phyloP scores from a whole-genome alignment of 1,140 invertebrate genomes.

The Aphelenchoides fujianensis region DNA sequence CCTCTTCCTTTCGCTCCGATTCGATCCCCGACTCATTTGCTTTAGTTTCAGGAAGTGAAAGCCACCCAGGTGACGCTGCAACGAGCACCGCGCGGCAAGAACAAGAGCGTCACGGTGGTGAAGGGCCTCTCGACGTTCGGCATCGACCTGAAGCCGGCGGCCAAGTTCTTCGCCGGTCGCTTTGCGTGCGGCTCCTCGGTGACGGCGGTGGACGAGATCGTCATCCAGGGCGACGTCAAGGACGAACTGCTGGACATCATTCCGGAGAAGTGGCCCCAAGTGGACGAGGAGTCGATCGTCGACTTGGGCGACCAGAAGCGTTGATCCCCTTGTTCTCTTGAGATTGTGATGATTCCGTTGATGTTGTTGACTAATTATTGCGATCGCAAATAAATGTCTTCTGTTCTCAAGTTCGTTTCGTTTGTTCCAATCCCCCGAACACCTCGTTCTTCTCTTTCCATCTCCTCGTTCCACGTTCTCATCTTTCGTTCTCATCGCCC shows the following conservation, averaged over 20 bases:
- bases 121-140: slow-evolving; percentile 65
- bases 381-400: no score
- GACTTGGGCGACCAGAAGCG: slow-evolving; percentile 53
- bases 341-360: no score
- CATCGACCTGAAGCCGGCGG: slow-evolving; percentile 94
- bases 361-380: no score
- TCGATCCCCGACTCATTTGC: no score
- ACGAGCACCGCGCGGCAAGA: slow-evolving; percentile 89
- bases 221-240: slow-evolving; percentile 83
- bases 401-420: no score
- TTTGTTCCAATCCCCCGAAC: no score
- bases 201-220: slow-evolving; percentile 96
- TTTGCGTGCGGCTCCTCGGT: slow-evolving; percentile 98
- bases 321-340: no score
- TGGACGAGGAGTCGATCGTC: slow-evolving; percentile 47
- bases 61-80: slow-evolving; percentile 53
- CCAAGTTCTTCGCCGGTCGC: slow-evolving; percentile 93
- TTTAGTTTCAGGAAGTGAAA: neutral
- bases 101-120: slow-evolving; percentile 88
- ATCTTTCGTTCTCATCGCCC: no score
- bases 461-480: no score
- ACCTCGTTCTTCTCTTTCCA: no score
- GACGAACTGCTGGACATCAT: slow-evolving; percentile 95
- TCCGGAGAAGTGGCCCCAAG: slow-evolving; percentile 90
- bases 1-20: no score